These are phyloP conservation scores for Cephus sareptanus DNA, from an alignment of 2,888 invertebrate genomes.

Conservation along the genomic window DNA sequence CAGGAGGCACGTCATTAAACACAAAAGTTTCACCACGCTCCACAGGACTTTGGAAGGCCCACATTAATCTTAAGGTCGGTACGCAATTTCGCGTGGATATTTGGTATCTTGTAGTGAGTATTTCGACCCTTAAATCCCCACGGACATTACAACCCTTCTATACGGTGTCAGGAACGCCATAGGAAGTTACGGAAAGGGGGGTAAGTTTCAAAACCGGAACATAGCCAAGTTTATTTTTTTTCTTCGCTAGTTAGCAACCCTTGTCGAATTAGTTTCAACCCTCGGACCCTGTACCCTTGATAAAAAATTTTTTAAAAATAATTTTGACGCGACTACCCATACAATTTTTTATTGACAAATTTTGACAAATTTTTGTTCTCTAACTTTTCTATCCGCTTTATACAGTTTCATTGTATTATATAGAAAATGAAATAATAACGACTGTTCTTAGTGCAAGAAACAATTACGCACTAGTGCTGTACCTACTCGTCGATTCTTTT, in stretches of 20 bases:
- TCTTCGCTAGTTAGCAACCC: neutral
- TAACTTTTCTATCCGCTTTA: neutral
- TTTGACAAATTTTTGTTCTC: neutral
- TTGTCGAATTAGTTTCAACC: neutral
- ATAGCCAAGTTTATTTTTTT: neutral
- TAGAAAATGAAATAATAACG: neutral
- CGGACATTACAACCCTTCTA: neutral
- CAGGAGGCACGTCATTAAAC: slow-evolving; percentile 6
- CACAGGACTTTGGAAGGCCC: neutral
- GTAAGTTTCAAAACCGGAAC: neutral
- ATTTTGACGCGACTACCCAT: neutral
- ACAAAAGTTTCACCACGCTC: neutral
- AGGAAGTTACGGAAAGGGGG: neutral
- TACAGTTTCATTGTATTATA: neutral
- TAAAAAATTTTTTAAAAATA: neutral
- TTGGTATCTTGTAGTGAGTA: neutral
- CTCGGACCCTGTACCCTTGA: neutral
- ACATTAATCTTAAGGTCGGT: neutral
- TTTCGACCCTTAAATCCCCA: neutral
- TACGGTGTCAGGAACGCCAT: neutral
- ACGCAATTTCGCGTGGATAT: neutral
- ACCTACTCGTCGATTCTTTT: neutral
- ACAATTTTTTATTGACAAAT: neutral
- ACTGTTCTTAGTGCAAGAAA: neutral
- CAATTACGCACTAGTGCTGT: neutral